These are phyloP conservation scores for Laodelphax striatellus DNA, from an alignment of 1,140 invertebrate species.

Conservation along the genomic window DNA sequence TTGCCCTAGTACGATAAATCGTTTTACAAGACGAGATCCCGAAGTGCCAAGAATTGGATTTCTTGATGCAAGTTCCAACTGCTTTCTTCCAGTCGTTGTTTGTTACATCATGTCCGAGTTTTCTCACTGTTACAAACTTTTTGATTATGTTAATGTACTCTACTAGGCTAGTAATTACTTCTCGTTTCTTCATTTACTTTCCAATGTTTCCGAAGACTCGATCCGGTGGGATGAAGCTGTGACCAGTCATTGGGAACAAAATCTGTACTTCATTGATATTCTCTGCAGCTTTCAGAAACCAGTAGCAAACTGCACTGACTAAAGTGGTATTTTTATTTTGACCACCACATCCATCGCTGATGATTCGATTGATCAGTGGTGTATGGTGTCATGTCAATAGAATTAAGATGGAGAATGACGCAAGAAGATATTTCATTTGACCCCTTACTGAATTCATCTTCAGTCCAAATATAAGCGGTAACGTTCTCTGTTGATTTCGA, in stretches of 20 bases:
- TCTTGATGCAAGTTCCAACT: background rate
- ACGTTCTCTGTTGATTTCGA: no score
- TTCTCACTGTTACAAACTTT: slow-evolving; percentile 11
- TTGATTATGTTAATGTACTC: slow-evolving; percentile 13
- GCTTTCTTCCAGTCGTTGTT: slow-evolving; percentile 6
- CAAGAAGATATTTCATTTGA: no score
- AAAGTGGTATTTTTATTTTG: slow-evolving; percentile 29
- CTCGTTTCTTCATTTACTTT: slow-evolving; percentile 21
- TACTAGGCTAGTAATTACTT: slow-evolving; percentile 16
- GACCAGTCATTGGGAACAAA: slow-evolving; percentile 22
- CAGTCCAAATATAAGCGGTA: no score
- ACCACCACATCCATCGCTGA: slow-evolving; percentile 24
- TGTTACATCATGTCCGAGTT: slow-evolving; percentile 1
- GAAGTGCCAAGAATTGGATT: slow-evolving; percentile 11
- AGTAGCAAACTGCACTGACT: slow-evolving; percentile 21
- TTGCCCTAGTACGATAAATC: slow-evolving; percentile 3
- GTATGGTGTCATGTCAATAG: slow-evolving; percentile 14
- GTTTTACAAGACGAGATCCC: slow-evolving; percentile 13
- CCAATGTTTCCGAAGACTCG: slow-evolving; percentile 26
- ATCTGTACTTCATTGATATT: slow-evolving; percentile 21
- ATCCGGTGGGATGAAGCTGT: slow-evolving; percentile 26
- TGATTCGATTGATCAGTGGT: slow-evolving; percentile 20
- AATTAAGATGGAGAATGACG: slow-evolving; percentile 6
- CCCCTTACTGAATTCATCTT: no score
- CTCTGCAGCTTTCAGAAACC: slow-evolving; percentile 17